Conservation (phyloP, 2,888 invertebrate species). For the Cosmorhoe ocellata region DNA sequence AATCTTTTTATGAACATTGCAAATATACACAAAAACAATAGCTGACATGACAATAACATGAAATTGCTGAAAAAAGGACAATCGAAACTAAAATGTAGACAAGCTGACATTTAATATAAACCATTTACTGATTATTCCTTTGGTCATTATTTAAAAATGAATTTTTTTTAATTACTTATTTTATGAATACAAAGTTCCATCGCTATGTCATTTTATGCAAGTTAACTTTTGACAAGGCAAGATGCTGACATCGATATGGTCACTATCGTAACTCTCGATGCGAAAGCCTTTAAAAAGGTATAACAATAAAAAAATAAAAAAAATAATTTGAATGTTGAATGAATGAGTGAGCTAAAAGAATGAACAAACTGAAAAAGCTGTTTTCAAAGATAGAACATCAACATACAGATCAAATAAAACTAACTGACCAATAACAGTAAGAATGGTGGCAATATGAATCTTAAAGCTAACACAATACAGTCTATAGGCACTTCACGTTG, state of each 20-base stretch:
- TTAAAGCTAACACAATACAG: slow-evolving; percentile 38
- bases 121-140: slow-evolving; percentile 40
- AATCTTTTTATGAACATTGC: slow-evolving; percentile 61
- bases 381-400: not conserved
- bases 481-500: slow-evolving; percentile 26
- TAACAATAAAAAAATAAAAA: too few species aligned
- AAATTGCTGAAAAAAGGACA: slow-evolving; percentile 70
- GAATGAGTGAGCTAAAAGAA: too few species aligned
- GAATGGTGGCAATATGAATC: slow-evolving; percentile 9
- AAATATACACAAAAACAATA: slow-evolving; percentile 72
- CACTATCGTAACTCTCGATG: too few species aligned
- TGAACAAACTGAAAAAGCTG: too few species aligned
- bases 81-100: slow-evolving; percentile 55
- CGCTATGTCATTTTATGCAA: too few species aligned
- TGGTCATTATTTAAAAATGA: not conserved
- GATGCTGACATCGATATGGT: too few species aligned
- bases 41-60: slow-evolving; percentile 48
- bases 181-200: too few species aligned
- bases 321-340: too few species aligned
- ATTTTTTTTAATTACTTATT: too few species aligned
- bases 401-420: slow-evolving; percentile 6
- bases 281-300: too few species aligned
- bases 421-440: not conserved
- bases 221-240: too few species aligned
- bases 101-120: slow-evolving; percentile 58